Percentiles rank a stretch among this genome's conserved stretches.
Conservation (phyloP, 2,888 invertebrate genomes). For the Mesorhabditis spiculigera region DNA sequence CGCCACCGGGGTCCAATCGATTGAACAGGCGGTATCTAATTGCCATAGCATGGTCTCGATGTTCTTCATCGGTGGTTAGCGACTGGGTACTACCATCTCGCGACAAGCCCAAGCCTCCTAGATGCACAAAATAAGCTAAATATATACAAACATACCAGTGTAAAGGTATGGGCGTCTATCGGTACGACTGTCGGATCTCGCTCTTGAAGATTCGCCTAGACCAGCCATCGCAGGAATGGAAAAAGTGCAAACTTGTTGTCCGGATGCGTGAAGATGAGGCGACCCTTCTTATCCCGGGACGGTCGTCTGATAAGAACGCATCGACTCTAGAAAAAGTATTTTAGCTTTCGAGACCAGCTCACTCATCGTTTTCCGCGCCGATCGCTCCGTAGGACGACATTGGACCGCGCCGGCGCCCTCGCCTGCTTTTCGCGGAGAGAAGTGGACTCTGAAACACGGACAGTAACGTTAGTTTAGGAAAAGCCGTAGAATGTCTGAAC, state of each 20-base stretch:
- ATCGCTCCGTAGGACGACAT: constrained; percentile 47
- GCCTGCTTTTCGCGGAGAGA: not conserved
- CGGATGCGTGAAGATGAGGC: not conserved
- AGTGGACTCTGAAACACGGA: not conserved
- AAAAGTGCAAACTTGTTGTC: not conserved
- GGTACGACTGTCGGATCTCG: constrained; percentile 6
- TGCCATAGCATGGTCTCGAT: constrained; percentile 55
- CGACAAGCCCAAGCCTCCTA: constrained; percentile 34
- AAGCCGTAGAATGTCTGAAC: too few relatives aligned
- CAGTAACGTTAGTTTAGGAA: too few relatives aligned
- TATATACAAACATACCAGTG: constrained; percentile 11
- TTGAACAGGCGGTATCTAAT: constrained; percentile 55
- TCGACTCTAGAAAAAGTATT: not conserved
- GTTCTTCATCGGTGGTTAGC: constrained; percentile 37
- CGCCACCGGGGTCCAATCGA: constrained; percentile 55
- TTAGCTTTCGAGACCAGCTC: constrained; percentile 10
- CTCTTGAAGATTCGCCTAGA: not conserved
- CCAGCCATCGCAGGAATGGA: not conserved
- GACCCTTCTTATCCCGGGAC: not conserved
- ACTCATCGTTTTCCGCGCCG: constrained; percentile 38
- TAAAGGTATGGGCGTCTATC: constrained; percentile 17
- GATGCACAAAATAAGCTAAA: not conserved
- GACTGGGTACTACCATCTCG: constrained; percentile 26
- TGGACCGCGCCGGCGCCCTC: not conserved
- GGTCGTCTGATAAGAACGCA: constrained; percentile 3